Percentiles rank a stretch among this genome's conserved stretches.
Conservation (phyloP, 1,140 invertebrate genomes). For the Caenorhabditis latens region DNA sequence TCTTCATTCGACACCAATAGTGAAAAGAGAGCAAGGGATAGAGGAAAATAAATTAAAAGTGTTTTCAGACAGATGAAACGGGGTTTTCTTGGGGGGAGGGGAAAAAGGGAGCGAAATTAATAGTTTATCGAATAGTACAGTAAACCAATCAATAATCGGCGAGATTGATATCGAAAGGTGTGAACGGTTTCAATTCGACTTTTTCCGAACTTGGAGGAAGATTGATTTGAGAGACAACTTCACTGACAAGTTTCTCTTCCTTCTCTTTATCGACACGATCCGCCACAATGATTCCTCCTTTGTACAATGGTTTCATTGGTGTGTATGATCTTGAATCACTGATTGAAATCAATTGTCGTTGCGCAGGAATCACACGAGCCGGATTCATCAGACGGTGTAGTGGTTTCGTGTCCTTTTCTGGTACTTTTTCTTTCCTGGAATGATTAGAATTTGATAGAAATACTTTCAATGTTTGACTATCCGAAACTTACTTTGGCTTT, state of each 20-base stretch:
- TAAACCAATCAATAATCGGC: neutral
- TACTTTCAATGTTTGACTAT: neutral
- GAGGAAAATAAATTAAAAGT: constrained; percentile 2
- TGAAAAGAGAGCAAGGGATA: neutral
- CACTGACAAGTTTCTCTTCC: constrained; percentile 34
- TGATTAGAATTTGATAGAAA: neutral
- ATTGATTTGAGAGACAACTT: constrained; percentile 18
- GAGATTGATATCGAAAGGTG: constrained; percentile 1
- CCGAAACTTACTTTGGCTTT: neutral
- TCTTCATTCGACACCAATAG: neutral
- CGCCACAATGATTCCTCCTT: constrained; percentile 19
- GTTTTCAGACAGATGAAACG: neutral
- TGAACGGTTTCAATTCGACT: neutral
- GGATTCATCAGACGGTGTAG: constrained; percentile 2
- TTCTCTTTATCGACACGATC: constrained; percentile 42
- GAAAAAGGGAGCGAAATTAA: neutral
- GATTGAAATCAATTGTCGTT: constrained; percentile 22
- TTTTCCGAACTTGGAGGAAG: neutral
- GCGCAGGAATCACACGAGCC: constrained; percentile 23
- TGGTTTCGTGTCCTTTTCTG: constrained; percentile 29
- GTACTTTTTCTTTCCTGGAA: constrained; percentile 8
- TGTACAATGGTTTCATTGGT: constrained; percentile 31
- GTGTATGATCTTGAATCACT: neutral
- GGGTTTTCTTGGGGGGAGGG: neutral
- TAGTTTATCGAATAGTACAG: neutral